Evolutionary conservation across 1,140 invertebrate genomes (phyloP).

Genomic region (Ceratosolen solmsi): DNA sequence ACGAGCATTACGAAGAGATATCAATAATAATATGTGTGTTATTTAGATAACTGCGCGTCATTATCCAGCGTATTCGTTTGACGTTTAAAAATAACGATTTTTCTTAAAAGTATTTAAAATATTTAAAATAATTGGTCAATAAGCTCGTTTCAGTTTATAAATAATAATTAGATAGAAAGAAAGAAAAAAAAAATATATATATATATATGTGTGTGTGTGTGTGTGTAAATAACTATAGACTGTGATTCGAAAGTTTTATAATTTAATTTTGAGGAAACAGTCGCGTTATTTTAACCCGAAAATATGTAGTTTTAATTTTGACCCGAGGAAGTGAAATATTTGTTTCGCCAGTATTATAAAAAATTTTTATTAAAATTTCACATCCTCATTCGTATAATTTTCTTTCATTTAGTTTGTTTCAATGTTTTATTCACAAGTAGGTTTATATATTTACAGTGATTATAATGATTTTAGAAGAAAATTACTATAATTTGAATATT

Average conservation of each 20-base stretch:
- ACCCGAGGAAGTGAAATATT: not conserved
- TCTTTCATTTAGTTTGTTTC: not conserved
- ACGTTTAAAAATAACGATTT: not conserved
- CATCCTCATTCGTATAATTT: not conserved
- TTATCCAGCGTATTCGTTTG: not conserved
- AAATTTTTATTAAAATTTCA: not conserved
- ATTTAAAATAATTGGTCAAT: not conserved
- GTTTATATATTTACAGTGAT: too few species aligned
- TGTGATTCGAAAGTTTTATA: not conserved
- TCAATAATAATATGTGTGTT: slow-evolving; percentile 9
- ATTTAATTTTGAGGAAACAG: not conserved
- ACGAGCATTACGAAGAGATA: not conserved
- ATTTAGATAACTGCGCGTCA: slow-evolving; percentile 18
- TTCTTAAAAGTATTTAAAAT: not conserved
- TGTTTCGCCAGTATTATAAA: not conserved
- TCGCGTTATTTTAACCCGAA: not conserved
- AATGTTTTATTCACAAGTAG: too few species aligned
- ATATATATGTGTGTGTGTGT: too few species aligned
- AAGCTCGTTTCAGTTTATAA: not conserved
- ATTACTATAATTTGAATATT: too few species aligned
- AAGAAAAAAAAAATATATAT: too few species aligned
- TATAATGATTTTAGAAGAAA: too few species aligned
- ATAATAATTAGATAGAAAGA: not conserved
- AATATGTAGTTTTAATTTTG: not conserved
- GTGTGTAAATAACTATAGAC: not conserved